Percentiles rank a stretch among this genome's conserved stretches.
These are phyloP conservation scores for Spodoptera frugiperda DNA, from an alignment of 1,140 invertebrate species.

Conservation along the genomic window DNA sequence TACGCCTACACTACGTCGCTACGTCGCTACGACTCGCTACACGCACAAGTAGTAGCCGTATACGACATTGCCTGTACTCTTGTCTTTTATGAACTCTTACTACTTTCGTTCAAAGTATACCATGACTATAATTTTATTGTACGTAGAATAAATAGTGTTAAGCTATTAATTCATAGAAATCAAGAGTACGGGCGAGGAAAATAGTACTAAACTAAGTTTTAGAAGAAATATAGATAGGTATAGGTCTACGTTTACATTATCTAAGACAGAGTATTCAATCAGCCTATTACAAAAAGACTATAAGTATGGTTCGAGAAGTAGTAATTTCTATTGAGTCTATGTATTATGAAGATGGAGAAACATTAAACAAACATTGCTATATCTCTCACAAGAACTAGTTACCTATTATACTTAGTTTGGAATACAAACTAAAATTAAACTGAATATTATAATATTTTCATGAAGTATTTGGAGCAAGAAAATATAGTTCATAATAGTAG, in stretches of 20 bases:
- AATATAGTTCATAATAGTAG: neutral
- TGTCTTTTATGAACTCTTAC: constrained; percentile 14
- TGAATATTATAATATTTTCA: constrained; percentile 8
- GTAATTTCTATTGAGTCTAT: constrained; percentile 44
- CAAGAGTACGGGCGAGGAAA: constrained; percentile 22
- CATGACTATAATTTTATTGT: neutral
- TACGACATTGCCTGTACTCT: constrained; percentile 24
- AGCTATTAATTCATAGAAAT: neutral
- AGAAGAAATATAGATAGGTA: constrained; percentile 36
- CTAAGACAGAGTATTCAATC: constrained; percentile 41
- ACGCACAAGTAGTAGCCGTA: constrained; percentile 35
- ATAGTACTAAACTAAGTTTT: constrained; percentile 35
- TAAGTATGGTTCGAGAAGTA: constrained; percentile 28
- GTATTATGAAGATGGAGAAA: constrained; percentile 18
- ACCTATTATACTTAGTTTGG: neutral
- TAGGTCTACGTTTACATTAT: constrained; percentile 20
- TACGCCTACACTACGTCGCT: constrained; percentile 54
- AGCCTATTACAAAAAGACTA: constrained; percentile 34
- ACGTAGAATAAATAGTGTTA: too few relatives aligned
- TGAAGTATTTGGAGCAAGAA: neutral
- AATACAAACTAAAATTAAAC: constrained; percentile 7
- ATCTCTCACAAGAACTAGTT: constrained; percentile 36
- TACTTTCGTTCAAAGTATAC: neutral
- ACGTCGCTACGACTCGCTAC: constrained; percentile 46
- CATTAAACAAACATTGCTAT: constrained; percentile 19